phyloP scores from a whole-genome alignment of 1,140 invertebrate species.

The Fopius arisanus region DNA sequence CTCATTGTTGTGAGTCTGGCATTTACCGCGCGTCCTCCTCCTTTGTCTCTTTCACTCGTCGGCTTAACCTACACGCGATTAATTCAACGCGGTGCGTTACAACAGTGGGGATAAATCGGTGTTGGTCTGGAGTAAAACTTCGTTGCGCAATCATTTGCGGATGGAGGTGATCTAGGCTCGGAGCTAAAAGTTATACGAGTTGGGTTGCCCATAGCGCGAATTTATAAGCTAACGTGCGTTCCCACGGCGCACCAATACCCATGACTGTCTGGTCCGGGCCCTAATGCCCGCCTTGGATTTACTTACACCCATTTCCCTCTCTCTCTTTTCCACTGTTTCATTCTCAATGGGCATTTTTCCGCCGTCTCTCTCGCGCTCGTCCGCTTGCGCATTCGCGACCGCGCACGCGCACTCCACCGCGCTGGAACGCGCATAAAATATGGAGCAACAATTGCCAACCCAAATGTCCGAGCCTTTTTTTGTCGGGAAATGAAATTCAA shows the following conservation, averaged over 20 bases:
- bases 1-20: constrained; percentile 10
- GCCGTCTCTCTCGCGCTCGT: not conserved
- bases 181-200: constrained; percentile 6
- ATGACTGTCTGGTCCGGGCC: constrained; percentile 44
- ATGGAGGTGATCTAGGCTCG: constrained; percentile 4
- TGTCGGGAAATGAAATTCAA: not conserved
- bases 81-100: constrained; percentile 45
- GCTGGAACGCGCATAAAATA: constrained; percentile 35
- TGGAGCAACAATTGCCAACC: constrained; percentile 28
- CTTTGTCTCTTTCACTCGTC: not conserved
- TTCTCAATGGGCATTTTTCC: constrained; percentile 39
- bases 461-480: constrained; percentile 5
- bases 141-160: not conserved
- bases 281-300: constrained; percentile 40
- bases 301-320: not conserved
- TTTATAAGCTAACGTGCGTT: constrained; percentile 49
- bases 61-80: constrained; percentile 30
- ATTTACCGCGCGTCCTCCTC: not conserved
- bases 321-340: constrained; percentile 31
- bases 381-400: constrained; percentile 9
- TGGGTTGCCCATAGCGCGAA: constrained; percentile 30
- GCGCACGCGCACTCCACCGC: not conserved
- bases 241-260: constrained; percentile 42
- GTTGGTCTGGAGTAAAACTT: not conserved
- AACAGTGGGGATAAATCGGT: not conserved